Percentiles rank a stretch among this genome's conserved stretches.
Conservation (phyloP, 2,888 invertebrate species). For the Panopea generosa region DNA sequence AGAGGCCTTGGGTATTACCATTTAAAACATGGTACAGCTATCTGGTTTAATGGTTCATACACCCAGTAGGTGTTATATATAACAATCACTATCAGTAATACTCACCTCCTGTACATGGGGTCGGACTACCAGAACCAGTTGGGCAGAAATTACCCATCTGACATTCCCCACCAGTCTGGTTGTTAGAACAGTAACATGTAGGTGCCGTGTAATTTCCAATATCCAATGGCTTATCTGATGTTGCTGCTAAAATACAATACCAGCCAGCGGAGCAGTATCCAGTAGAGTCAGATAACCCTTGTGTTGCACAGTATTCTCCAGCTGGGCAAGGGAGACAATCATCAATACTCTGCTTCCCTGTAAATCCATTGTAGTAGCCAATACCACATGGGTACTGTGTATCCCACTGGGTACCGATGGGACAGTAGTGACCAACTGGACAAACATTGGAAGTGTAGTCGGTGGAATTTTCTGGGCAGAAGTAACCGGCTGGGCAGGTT, state of each 20-base stretch:
- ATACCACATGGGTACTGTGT: slow-evolving; percentile 78
- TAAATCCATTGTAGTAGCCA: slow-evolving; percentile 78
- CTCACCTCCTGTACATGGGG: slow-evolving; percentile 77
- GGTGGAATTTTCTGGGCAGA: slow-evolving; percentile 74
- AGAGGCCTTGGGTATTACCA: no score
- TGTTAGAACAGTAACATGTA: slow-evolving; percentile 77
- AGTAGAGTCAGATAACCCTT: slow-evolving; percentile 72
- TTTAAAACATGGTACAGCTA: no score
- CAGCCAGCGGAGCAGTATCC: slow-evolving; percentile 80
- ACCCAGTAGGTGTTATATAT: no score
- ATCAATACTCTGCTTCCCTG: slow-evolving; percentile 69
- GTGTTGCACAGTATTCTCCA: slow-evolving; percentile 78
- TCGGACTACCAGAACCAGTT: slow-evolving; percentile 78
- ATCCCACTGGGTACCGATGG: slow-evolving; percentile 78
- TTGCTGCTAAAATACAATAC: slow-evolving; percentile 82
- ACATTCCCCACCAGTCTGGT: slow-evolving; percentile 82
- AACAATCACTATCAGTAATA: no score
- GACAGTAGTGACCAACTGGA: slow-evolving; percentile 82
- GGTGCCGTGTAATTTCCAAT: slow-evolving; percentile 76
- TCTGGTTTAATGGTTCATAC: no score
- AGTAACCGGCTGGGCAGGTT: slow-evolving; percentile 81
- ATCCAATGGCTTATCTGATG: slow-evolving; percentile 77
- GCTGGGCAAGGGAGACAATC: slow-evolving; percentile 81
- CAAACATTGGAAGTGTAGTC: slow-evolving; percentile 79
- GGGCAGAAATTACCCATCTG: slow-evolving; percentile 81